phyloP scores from a whole-genome alignment of 2,888 invertebrate genomes.

The Spilosoma lubricipeda region DNA sequence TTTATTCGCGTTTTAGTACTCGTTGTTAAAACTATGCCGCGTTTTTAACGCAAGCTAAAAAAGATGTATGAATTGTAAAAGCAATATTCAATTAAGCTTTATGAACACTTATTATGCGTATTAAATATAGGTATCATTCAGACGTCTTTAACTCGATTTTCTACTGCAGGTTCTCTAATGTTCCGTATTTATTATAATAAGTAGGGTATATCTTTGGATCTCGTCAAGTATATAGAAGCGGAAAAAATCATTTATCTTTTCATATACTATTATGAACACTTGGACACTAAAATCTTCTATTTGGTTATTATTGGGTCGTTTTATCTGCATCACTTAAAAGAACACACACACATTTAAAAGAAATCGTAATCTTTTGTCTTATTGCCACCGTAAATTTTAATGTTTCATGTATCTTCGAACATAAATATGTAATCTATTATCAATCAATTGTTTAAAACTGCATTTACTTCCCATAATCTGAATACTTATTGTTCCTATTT shows the following conservation, averaged over 20 bases:
- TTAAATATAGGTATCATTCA: background rate
- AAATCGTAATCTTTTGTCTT: background rate
- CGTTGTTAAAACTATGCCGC: background rate
- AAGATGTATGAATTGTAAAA: background rate
- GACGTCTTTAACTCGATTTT: background rate
- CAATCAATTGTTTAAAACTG: background rate
- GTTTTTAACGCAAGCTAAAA: background rate
- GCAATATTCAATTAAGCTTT: background rate
- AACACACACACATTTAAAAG: background rate
- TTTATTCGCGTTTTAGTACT: background rate
- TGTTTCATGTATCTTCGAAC: background rate
- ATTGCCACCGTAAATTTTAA: background rate
- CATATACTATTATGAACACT: too few species aligned
- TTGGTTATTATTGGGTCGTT: background rate
- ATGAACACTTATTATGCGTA: too few species aligned
- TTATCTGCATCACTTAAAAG: background rate
- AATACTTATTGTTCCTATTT: too few species aligned
- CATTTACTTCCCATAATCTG: background rate
- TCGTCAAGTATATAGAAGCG: too few species aligned
- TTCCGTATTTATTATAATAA: background rate
- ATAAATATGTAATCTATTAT: too few species aligned
- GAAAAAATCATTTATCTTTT: too few species aligned
- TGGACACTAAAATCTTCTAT: background rate
- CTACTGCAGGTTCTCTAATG: background rate
- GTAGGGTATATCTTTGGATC: background rate